Base-by-base conservation (phyloP, 2,888 invertebrate genomes). In the Metallyticus violacea region DNA sequence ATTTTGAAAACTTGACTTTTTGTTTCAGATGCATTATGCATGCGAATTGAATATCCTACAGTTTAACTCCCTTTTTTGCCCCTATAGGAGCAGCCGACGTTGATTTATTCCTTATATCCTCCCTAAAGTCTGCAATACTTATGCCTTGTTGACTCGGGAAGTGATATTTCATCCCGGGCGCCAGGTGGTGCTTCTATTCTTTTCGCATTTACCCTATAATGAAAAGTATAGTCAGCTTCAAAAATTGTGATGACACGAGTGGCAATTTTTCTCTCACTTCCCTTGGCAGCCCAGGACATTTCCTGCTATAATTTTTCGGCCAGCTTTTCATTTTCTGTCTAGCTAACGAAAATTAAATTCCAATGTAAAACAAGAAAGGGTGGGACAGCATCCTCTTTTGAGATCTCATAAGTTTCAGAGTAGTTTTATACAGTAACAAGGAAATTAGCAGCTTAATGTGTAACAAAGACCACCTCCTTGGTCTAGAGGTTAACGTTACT, bases 161-260 rank as follows among this genome's bases (percentile, higher is more conserved):
- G 77, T 83, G 83, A 77, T 83, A 76, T 83, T 82, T 82, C 81
- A 81, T 81, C 26, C 81, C 22, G n/a, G 26, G 77, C 27, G 77
- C 83, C 81, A 83, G 83, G 83, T 83, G 83, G 9, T 77, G 26
- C 77, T 15, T 77, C 77, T 28, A 28, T 62, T 82, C n/a, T 83
- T 29, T 83, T 83, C 83, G 28, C 26, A 83, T 83, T 77, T 77
- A 6, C 77, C 40, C 15, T 15, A 62, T 62, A 62, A 62, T 62
- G 40, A 62, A 62, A 62, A 62, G 40, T 62, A 62, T 62, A 62
- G 40, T 62, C 40, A 62, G 40, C 22, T 62, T 62, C 40, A 62
- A 62, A 62, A 62, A 1, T 22, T 62, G 15, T 22, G 9, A 62
- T 62, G 40, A 62, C 40, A 62, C 40, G 15, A 62, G 22, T 9